Conservation (phyloP, 2,113 vertebrate species). For the Numenius arquata region DNA sequence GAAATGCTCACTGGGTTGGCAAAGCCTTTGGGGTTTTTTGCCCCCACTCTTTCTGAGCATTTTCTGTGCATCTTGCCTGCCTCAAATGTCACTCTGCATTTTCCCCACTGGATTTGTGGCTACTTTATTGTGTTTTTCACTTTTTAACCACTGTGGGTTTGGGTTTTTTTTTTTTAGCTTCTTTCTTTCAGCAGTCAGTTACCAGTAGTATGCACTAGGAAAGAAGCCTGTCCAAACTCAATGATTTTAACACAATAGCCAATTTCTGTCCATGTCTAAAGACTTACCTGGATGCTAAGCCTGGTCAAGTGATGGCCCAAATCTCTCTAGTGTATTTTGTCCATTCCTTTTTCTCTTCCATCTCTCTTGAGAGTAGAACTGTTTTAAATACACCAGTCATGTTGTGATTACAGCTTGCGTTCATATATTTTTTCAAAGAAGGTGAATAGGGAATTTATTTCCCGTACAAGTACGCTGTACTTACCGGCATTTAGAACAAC, state of each 20-base stretch:
- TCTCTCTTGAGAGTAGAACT: neutral
- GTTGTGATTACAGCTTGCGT: neutral
- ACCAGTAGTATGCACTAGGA: neutral
- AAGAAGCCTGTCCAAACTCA: neutral
- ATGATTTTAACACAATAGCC: neutral
- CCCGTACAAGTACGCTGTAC: accelerated
- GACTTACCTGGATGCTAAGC: neutral
- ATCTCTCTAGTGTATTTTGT: neutral
- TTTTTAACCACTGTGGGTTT: neutral
- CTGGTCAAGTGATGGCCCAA: neutral
- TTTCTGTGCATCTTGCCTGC: neutral
- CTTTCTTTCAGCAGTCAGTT: neutral
- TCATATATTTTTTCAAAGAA: neutral
- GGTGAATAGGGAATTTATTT: neutral
- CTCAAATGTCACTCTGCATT: conserved; percentile 33
- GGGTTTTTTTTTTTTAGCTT: neutral
- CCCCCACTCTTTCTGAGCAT: conserved; percentile 10
- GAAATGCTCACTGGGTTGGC: conserved; percentile 30
- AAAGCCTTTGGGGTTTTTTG: conserved; percentile 48
- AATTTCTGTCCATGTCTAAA: neutral
- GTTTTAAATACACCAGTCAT: neutral
- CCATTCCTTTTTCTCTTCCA: neutral
- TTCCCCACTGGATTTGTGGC: conserved; percentile 5
- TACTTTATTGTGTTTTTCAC: neutral
- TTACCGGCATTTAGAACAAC: neutral